Conservation (phyloP, 2,797 vertebrate genomes). For the Labeo calbasu region DNA sequence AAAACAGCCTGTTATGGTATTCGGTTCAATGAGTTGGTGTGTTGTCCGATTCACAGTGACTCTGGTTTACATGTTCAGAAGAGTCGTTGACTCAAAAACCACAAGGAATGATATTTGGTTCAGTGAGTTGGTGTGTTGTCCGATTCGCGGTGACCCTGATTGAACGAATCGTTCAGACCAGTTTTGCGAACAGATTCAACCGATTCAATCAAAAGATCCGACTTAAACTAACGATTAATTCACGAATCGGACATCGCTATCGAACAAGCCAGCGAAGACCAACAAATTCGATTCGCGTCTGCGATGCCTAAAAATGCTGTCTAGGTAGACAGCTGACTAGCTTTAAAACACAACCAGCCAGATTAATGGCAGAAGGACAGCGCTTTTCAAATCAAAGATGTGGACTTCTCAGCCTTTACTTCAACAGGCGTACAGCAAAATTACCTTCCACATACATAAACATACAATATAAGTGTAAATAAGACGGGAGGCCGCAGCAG, state of each 20-base stretch:
- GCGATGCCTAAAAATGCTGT: neutral
- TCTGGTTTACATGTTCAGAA: too few species aligned
- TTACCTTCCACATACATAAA: neutral
- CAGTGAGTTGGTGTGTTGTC: too few species aligned
- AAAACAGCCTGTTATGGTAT: too few species aligned
- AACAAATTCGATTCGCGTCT: neutral
- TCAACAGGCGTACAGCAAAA: neutral
- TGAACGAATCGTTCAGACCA: neutral
- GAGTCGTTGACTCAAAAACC: too few species aligned
- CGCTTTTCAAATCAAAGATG: neutral
- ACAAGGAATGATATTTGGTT: too few species aligned
- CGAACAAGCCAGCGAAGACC: neutral
- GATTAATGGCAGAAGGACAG: neutral
- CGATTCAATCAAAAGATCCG: neutral
- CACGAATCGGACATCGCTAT: neutral
- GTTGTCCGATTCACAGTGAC: too few species aligned
- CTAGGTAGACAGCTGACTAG: neutral
- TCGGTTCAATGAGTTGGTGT: too few species aligned
- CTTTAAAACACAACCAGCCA: neutral
- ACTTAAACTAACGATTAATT: neutral
- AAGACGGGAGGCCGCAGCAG: conserved; percentile 23
- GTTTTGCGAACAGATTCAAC: neutral
- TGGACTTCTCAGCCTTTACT: neutral
- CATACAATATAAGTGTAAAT: neutral
- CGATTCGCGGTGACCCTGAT: too few species aligned